These are phyloP conservation scores for Falco peregrinus DNA, from an alignment of 2,797 vertebrate species.

Conservation along the genomic window DNA sequence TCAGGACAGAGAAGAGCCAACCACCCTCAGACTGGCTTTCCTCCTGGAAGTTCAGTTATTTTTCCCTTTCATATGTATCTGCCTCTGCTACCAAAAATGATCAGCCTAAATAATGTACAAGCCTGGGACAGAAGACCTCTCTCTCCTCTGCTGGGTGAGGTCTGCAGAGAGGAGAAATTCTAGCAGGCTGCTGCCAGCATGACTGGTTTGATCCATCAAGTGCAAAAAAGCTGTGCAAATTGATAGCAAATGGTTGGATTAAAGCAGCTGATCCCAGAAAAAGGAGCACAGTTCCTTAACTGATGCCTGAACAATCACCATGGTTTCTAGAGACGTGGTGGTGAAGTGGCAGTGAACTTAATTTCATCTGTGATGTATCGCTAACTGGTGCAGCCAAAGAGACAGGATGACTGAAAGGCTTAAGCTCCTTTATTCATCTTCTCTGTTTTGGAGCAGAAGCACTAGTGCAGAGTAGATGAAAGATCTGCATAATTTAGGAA, in stretches of 20 bases:
- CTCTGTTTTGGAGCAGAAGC: background rate
- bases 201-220: background rate
- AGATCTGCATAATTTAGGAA: background rate
- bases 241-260: background rate
- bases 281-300: background rate
- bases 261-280: background rate
- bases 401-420: background rate
- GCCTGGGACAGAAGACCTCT: background rate
- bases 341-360: background rate
- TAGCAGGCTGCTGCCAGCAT: background rate
- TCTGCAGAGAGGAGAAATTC: background rate
- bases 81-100: background rate
- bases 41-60: background rate
- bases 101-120: background rate
- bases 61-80: background rate
- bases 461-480: background rate
- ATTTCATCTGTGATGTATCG: background rate
- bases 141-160: background rate
- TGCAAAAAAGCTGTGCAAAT: background rate
- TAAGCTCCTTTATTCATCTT: background rate
- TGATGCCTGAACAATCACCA: background rate
- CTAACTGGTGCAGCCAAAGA: background rate
- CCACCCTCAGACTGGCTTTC: background rate
- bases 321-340: background rate
- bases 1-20: background rate